Evolutionary conservation across 2,888 invertebrate species (phyloP), one percentile per base, ranked within the genome.

Genomic region (Copidosoma aretas): DNA sequence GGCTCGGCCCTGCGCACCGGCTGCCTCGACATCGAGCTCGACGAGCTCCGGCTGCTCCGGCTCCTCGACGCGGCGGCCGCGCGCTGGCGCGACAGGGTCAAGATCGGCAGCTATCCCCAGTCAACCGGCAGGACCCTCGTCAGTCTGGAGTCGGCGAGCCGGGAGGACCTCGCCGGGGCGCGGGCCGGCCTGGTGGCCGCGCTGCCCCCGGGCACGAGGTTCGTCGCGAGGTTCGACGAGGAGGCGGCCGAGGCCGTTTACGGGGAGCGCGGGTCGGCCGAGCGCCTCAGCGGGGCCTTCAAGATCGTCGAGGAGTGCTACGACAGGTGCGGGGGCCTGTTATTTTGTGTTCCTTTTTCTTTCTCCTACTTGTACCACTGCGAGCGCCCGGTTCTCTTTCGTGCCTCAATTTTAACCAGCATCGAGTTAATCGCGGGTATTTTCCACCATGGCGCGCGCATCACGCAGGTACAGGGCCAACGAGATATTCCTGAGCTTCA

Each of bases 401-500:
- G 32, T 8, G 10, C 41, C 14, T 12, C 15, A 39, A 21, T 25
- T 51, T 41, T 32, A 24, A 32, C 54, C n/a, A 52, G 10, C 41
- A 14, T 41, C 85, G 51, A 32, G n/a, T n/a, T n/a, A n/a, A n/a
- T n/a, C n/a, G n/a, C n/a, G n/a, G n/a, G n/a, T n/a, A n/a, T n/a
- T n/a, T n/a, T n/a, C n/a, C n/a, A n/a, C n/a, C n/a, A n/a, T n/a
- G n/a, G n/a, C n/a, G n/a, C n/a, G n/a, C n/a, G 25, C 39, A 8
- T 57, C 32, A 10, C 8, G 15, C 82, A 93, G 90, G 83, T 94
- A 89, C 82, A 86, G 88, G n/a, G 81, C 90, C 22, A 87, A 91
- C 64, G 91, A 95, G 83, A 86, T 96, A 19, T 95, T 95, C 78
- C 81, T 99, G 41, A 93, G 96, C 32, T 99, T 98, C 84, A 99